These are phyloP conservation scores for Otocyon megalotis DNA, from an alignment of 2,113 vertebrate genomes.

Conservation along the genomic window DNA sequence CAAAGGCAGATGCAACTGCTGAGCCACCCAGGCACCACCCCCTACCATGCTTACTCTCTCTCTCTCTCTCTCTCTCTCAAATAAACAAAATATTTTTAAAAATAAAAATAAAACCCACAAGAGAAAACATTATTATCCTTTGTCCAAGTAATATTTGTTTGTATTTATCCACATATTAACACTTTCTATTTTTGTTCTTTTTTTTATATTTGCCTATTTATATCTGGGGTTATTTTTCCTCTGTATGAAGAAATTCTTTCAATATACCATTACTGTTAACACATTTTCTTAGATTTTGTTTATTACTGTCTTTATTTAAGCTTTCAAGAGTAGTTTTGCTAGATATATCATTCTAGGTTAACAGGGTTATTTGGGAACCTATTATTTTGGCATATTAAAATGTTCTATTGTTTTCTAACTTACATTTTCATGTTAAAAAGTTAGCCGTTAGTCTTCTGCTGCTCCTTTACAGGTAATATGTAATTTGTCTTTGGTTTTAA, in stretches of 20 bases:
- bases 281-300: background rate
- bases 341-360: background rate
- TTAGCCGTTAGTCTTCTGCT: background rate
- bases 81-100: too few relatives aligned
- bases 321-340: constrained; percentile 11
- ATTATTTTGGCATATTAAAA: background rate
- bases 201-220: background rate
- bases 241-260: background rate
- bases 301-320: background rate
- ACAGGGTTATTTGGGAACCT: background rate
- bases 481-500: constrained; percentile 8
- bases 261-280: background rate
- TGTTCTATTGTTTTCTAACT: background rate
- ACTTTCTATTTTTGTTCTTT: background rate
- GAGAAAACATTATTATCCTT: background rate
- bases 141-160: background rate
- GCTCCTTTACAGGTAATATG: background rate
- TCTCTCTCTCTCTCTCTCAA: too few relatives aligned
- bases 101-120: background rate
- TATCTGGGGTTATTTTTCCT: background rate
- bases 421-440: constrained; percentile 38
- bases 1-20: too few relatives aligned
- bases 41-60: too few relatives aligned
- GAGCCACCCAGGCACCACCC: too few relatives aligned
- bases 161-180: background rate